Evolutionary conservation across 2,113 vertebrate genomes (phyloP), one percentile per base, ranked within the genome.

Genomic region (Ageneiosus marmoratus): DNA sequence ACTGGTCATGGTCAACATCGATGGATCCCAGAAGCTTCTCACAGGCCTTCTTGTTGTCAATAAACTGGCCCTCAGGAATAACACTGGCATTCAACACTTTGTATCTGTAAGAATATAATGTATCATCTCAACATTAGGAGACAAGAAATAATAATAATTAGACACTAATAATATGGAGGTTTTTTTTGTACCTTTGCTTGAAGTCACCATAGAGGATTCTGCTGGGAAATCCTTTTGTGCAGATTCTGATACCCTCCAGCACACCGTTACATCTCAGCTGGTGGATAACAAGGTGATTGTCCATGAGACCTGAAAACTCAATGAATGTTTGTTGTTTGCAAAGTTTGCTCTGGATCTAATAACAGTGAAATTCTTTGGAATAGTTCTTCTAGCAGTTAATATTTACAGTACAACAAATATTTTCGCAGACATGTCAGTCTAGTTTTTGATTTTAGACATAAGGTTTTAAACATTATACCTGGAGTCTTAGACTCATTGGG

Each of bases 401-500:
- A n/a, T 41, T 41, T 3, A 41, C n/a, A n/a, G n/a, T n/a, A 41
- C 37, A 41, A 41, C 2, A 41, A 41, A 41, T 41, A 41, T 41
- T 41, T 41, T 41, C 5, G 37, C 37, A 41, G 2, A 5, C 37
- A 3, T 41, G 37, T 41, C 37, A 41, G 37, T 41, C 37, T 41
- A 41, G 37, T 41, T 41, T 41, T 41, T 3, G 37, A 41, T 41
- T 41, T 41, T 41, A 41, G 37, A 3, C 37, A 41, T 41, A 5
- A 41, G n/a, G n/a, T n/a, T n/a, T n/a, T 41, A 41, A 41, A 41
- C 37, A 3, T 41, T 41, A 41, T 41, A 96, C 96, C 96, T 74
- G 96, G 96, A n/a, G 96, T 98, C 87, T 98, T 98, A 20, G 96
- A 97, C 89, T 98, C 97, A 86, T 98, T 98, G 62, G 97, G 97